Percentiles rank a stretch among this genome's conserved stretches.
Evolutionary conservation across 1,140 invertebrate genomes (phyloP).

Genomic region (Tetragonula clypearis): DNA sequence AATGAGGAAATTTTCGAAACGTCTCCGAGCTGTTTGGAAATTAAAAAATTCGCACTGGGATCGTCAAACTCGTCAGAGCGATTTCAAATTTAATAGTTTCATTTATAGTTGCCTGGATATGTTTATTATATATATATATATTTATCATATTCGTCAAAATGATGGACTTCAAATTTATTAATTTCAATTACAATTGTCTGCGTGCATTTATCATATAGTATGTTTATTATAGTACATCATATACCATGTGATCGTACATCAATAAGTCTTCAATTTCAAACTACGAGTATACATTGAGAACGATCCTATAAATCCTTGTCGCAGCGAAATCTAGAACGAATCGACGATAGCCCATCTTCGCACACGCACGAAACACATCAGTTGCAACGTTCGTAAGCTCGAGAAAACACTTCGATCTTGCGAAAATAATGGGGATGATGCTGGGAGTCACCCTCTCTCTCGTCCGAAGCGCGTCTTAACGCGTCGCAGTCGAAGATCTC

Average conservation of each 20-base stretch:
- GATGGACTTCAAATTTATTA: not conserved
- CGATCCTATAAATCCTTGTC: not conserved
- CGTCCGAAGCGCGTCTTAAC: not conserved
- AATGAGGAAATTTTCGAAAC: not conserved
- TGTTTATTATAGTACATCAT: not conserved
- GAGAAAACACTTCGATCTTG: not conserved
- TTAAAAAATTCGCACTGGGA: not conserved
- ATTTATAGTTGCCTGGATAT: not conserved
- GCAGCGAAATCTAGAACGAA: not conserved
- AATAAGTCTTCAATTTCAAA: not conserved
- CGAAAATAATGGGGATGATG: not conserved
- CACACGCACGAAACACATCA: not conserved
- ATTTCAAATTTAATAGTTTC: not conserved
- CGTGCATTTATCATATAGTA: not conserved
- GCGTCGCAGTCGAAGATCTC: constrained; percentile 24
- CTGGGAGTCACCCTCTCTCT: not conserved
- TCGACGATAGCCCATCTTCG: not conserved
- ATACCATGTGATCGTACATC: not conserved
- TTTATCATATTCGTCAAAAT: too few species aligned
- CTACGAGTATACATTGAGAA: not conserved
- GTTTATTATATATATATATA: not conserved
- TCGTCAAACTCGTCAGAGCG: not conserved
- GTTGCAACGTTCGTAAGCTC: not conserved
- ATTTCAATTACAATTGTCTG: not conserved
- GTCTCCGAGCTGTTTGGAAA: not conserved